Conservation (phyloP, 2,888 invertebrate species). For the Epistrophe eligans region DNA sequence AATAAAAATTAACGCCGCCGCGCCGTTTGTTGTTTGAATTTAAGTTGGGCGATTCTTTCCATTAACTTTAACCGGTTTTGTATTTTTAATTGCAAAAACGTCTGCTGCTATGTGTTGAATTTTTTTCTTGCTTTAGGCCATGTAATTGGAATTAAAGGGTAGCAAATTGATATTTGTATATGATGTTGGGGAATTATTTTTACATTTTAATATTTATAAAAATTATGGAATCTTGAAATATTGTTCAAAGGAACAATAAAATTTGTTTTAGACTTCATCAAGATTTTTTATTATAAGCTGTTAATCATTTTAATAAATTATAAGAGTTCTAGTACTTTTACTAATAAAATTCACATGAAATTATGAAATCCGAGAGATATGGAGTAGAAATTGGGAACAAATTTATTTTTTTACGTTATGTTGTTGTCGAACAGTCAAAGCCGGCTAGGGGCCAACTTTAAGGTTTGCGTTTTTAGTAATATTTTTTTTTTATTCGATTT, state of each 20-base stretch:
- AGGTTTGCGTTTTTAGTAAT: no score
- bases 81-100: constrained; percentile 67
- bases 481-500: no score
- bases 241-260: background rate
- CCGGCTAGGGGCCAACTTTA: no score
- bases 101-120: constrained; percentile 10
- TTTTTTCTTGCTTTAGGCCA: background rate
- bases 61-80: constrained; percentile 60
- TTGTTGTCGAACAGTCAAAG: no score
- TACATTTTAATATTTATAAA: background rate
- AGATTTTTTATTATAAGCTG: no score
- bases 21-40: constrained; percentile 51
- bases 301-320: no score
- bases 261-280: background rate
- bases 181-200: constrained; percentile 10
- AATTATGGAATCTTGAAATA: background rate
- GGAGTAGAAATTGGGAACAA: no score
- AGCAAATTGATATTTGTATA: constrained; percentile 32
- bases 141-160: constrained; percentile 12
- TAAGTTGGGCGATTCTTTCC: constrained; percentile 42
- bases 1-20: constrained; percentile 34
- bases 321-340: no score
- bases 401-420: no score
- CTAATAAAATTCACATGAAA: no score
- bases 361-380: no score